Conservation (phyloP, 2,797 vertebrate genomes). For the Uromys caudimaculatus region DNA sequence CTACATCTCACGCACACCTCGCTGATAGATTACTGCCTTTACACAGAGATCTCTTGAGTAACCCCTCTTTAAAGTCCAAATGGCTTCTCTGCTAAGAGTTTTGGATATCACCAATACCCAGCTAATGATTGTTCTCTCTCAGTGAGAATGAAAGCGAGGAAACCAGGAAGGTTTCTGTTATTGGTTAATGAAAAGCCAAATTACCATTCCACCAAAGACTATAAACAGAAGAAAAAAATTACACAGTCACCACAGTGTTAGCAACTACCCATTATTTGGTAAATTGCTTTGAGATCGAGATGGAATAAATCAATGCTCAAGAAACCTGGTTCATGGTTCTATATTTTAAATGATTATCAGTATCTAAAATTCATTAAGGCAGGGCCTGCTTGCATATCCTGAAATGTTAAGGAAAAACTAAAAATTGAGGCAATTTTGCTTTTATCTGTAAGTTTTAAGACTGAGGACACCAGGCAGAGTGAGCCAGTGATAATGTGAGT, state of each 20-base stretch:
- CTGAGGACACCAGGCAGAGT: background rate
- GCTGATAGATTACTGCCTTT: background rate
- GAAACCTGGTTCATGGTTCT: background rate
- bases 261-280: slow-evolving; percentile 9
- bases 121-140: background rate
- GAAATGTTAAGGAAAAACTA: background rate
- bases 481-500: background rate
- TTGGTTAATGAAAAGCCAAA: slow-evolving; percentile 56
- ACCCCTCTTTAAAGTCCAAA: background rate
- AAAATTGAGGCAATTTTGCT: background rate
- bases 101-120: background rate
- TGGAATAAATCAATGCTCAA: background rate
- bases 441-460: background rate
- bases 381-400: background rate
- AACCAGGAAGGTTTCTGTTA: slow-evolving; percentile 13
- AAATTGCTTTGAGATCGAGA: slow-evolving; percentile 10
- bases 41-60: slow-evolving; percentile 12
- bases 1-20: background rate
- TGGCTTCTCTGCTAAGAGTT: slow-evolving; percentile 15
- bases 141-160: background rate
- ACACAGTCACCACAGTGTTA: background rate
- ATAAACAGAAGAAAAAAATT: slow-evolving; percentile 32
- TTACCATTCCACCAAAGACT: slow-evolving; percentile 23
- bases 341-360: slow-evolving; percentile 14
- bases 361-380: background rate